Conservation (phyloP, 2,797 vertebrate species). For the Lagorchestes hirsutus region DNA sequence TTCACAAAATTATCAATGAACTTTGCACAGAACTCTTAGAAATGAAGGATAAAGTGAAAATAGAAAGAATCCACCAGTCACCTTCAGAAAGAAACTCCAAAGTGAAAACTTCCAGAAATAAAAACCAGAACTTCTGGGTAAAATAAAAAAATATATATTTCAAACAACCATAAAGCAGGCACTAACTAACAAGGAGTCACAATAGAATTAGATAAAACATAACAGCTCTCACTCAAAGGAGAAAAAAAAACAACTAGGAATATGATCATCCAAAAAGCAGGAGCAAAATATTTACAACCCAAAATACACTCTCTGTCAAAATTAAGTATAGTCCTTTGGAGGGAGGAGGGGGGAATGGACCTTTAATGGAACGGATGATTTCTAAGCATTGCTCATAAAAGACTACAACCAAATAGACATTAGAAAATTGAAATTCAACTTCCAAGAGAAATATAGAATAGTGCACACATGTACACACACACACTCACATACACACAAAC, state of each 20-base stretch:
- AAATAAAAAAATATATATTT: not conserved
- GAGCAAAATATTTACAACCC: not conserved
- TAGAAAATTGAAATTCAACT: not conserved
- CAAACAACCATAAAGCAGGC: not conserved
- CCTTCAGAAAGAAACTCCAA: not conserved
- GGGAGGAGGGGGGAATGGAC: not conserved
- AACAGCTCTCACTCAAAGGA: not conserved
- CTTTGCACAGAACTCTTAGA: not conserved
- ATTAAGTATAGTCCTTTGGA: not conserved
- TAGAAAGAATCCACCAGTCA: not conserved
- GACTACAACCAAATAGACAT: not conserved
- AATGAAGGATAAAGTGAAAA: not conserved
- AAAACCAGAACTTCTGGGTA: not conserved
- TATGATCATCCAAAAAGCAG: not conserved
- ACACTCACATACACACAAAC: not conserved
- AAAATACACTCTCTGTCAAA: not conserved
- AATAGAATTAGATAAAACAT: not conserved
- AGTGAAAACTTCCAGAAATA: not conserved
- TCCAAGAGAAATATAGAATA: not conserved
- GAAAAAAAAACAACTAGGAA: not conserved
- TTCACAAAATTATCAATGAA: not conserved
- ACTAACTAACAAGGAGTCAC: not conserved
- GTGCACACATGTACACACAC: rapidly evolving
- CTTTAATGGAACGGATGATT: not conserved
- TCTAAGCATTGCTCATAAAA: not conserved